Evolutionary conservation across 2,888 invertebrate species (phyloP), one percentile per base, ranked within the genome.

Genomic region (Venusia cambrica): DNA sequence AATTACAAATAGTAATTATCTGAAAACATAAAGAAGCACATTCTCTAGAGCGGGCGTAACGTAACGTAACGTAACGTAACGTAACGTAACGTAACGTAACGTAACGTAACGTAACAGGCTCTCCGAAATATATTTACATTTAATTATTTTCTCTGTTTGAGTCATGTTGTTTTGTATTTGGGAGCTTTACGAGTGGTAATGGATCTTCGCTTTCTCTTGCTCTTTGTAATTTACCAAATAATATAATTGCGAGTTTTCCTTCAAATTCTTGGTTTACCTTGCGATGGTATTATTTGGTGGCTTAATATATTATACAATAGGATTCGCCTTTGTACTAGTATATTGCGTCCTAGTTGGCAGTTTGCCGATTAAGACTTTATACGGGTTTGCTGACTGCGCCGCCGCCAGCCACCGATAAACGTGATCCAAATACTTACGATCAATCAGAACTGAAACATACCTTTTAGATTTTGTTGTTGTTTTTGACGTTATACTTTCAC

Each of bases 331-430:
- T 4, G 21, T 30, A 21, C n/a, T 12, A 13, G 17, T 22, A 22
- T 20, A 15, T 14, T 7, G 28, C 9, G 29, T 9, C 17, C 29
- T 12, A 32, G 39, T 36, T 33, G 41, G 36, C 41, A 25, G 16
- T 4, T 11, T 41, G 37, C 41, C 34, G 37, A 14, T 20, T 7
- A 2, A 2, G 6, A 12, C n/a, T 21, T 5, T 10, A 16, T n/a
- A 5, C 1, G 20, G 5, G 11, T 10, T 10, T 5, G 20, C 20
- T 20, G 20, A 10, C 22, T 2, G n/a, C 4, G 4, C 10, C 6
- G 11, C 4, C 5, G 5, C 4, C 18, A 18, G 8, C 8, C 1
- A 7, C 11, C 11, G 20, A 20, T 5, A 20, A 20, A 20, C 10
- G 10, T 10, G 9, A 8, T 10, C 7, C 10, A 16, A 30, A 30